Percentiles rank a stretch among this genome's conserved stretches.
phyloP scores from a whole-genome alignment of 1,140 invertebrate species.

The Lasaia peninsularis region DNA sequence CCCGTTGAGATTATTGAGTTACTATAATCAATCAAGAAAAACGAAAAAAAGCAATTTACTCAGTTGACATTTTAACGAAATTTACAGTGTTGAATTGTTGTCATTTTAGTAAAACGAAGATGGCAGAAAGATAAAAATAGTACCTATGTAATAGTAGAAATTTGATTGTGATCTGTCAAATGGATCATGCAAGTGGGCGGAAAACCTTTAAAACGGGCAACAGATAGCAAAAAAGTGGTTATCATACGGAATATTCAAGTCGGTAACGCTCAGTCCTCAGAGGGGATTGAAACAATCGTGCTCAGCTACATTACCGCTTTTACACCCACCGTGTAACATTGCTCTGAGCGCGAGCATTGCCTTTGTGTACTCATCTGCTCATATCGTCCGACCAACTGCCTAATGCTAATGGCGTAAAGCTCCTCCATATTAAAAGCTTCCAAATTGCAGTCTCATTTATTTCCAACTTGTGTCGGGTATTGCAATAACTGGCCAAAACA shows the following conservation, averaged over 20 bases:
- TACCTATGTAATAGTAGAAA: no score
- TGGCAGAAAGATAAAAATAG: no score
- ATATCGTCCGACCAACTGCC: slow-evolving; percentile 47
- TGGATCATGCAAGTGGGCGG: no score
- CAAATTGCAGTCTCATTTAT: slow-evolving; percentile 76
- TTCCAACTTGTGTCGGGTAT: slow-evolving; percentile 71
- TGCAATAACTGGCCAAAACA: slow-evolving; percentile 63
- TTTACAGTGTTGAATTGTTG: no score
- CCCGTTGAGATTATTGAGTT: no score
- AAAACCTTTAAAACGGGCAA: no score
- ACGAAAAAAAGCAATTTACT: no score
- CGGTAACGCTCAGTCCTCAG: slow-evolving; percentile 15
- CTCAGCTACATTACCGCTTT: slow-evolving; percentile 55
- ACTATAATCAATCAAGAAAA: no score
- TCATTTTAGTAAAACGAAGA: no score
- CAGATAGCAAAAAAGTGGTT: no score
- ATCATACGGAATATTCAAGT: slow-evolving; percentile 21
- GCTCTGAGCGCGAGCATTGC: slow-evolving; percentile 34
- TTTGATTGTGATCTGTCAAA: no score
- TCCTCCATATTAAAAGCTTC: slow-evolving; percentile 71
- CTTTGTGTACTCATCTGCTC: slow-evolving; percentile 71
- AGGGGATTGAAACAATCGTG: slow-evolving; percentile 44
- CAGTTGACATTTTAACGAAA: no score
- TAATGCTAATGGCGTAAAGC: slow-evolving; percentile 43
- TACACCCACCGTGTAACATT: slow-evolving; percentile 22